A percentile compares a stretch with the other conserved stretches of the same genome.
Conservation (phyloP, 2,113 vertebrate genomes). For the Engystomops pustulosus region DNA sequence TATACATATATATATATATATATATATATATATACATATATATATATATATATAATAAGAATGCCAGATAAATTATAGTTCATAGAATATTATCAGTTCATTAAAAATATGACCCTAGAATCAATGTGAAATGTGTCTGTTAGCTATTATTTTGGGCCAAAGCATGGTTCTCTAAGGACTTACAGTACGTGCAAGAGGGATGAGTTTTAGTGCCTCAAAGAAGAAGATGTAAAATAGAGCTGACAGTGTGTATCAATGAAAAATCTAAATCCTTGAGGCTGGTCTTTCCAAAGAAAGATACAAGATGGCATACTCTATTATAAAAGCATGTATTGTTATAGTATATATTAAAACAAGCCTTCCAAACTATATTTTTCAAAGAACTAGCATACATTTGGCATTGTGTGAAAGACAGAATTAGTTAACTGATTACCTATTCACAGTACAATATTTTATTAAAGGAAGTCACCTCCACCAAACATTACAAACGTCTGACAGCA, state of each 20-base stretch:
- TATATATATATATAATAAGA: no score
- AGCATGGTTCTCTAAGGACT: neutral
- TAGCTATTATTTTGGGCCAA: conserved; percentile 18
- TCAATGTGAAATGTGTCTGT: conserved; percentile 1
- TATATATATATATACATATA: no score
- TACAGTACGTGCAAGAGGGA: conserved; percentile 25
- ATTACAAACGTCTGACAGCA: no score
- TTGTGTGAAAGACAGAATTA: neutral
- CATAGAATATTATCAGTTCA: neutral
- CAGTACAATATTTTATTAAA: no score
- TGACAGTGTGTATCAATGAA: conserved; percentile 24
- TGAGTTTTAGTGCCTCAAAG: conserved; percentile 27
- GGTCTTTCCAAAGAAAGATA: conserved; percentile 13
- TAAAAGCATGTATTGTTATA: conserved; percentile 7
- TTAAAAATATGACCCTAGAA: neutral
- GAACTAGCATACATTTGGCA: conserved; percentile 27
- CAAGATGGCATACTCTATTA: conserved; percentile 3
- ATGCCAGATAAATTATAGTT: neutral
- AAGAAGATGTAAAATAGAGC: conserved; percentile 31
- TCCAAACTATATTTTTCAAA: conserved; percentile 1
- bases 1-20: no score
- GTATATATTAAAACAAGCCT: conserved; percentile 28
- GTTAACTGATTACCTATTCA: neutral
- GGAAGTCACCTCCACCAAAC: no score
- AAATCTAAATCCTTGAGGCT: conserved; percentile 41